Percentiles rank a stretch among this genome's conserved stretches.
Evolutionary conservation across 2,113 vertebrate species (phyloP).

Genomic region (Hypocryptadius cinnamomeus): DNA sequence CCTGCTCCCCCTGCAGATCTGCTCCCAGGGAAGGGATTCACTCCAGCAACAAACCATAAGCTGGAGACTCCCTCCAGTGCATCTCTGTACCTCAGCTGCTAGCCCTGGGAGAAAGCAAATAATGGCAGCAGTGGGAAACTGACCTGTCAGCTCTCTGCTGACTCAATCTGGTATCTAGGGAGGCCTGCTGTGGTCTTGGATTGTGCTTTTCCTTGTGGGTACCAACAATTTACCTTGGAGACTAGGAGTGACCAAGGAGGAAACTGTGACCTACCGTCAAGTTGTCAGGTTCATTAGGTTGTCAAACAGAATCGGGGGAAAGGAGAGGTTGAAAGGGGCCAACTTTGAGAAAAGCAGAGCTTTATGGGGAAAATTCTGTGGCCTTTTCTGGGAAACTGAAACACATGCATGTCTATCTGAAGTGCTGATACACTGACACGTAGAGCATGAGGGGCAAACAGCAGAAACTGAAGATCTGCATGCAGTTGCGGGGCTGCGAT

Average conservation of each 20-base stretch:
- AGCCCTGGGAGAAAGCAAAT: neutral
- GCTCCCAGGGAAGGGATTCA: neutral
- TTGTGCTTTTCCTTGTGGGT: neutral
- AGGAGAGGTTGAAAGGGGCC: neutral
- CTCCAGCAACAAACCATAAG: neutral
- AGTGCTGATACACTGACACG: neutral
- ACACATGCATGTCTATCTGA: neutral
- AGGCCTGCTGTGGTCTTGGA: neutral
- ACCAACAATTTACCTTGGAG: neutral
- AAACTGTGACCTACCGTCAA: neutral
- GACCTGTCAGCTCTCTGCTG: neutral
- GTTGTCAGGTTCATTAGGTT: neutral
- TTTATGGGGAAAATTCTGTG: neutral
- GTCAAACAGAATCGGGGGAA: neutral
- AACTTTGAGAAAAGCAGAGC: neutral
- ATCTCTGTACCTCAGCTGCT: neutral
- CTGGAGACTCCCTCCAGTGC: neutral
- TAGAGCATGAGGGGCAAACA: neutral
- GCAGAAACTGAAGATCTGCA: neutral
- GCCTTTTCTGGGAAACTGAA: neutral
- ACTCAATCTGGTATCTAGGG: neutral
- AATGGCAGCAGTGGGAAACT: neutral
- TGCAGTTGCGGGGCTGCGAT: neutral
- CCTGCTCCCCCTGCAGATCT: neutral
- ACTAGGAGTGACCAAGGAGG: neutral